Conservation (phyloP, 2,797 vertebrate species). For the Peromyscus eremicus region DNA sequence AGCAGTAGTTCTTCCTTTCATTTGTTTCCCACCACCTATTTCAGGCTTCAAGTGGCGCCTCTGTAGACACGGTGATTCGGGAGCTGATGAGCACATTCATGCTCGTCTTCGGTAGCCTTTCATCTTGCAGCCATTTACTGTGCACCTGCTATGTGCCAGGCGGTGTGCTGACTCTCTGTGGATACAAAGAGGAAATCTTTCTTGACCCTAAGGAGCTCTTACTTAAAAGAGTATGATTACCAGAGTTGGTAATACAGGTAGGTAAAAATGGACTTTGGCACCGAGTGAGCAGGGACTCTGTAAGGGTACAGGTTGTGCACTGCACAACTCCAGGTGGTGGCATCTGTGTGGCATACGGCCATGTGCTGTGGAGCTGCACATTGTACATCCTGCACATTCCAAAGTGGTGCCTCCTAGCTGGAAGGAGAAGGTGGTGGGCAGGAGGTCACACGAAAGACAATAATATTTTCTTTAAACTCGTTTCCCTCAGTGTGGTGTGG, state of each 20-base stretch:
- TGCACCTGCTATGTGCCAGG: conserved; percentile 75
- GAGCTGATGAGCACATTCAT: conserved; percentile 77
- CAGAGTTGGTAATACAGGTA: conserved; percentile 16
- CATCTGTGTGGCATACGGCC: rapidly evolving
- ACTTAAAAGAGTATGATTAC: conserved; percentile 69
- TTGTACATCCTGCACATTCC: rapidly evolving
- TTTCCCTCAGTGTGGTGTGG: neutral
- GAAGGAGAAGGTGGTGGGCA: no score
- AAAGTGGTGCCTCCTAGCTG: neutral
- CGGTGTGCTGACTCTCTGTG: conserved; percentile 49
- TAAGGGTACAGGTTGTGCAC: neutral
- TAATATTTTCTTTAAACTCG: conserved; percentile 39
- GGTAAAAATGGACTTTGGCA: conserved; percentile 49
- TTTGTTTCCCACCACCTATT: conserved; percentile 81
- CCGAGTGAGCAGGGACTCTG: neutral
- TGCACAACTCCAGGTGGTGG: neutral
- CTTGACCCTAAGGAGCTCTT: conserved; percentile 61
- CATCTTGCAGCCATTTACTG: conserved; percentile 64
- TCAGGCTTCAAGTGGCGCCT: conserved; percentile 71
- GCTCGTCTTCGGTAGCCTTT: conserved; percentile 54
- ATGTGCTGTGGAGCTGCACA: rapidly evolving
- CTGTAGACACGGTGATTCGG: conserved; percentile 60
- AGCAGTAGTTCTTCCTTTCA: conserved; percentile 68
- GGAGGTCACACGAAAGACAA: neutral
- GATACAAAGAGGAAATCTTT: conserved; percentile 60